These are phyloP conservation scores for Eleutherodactylus coqui DNA, from an alignment of 2,797 vertebrate species.

Conservation along the genomic window DNA sequence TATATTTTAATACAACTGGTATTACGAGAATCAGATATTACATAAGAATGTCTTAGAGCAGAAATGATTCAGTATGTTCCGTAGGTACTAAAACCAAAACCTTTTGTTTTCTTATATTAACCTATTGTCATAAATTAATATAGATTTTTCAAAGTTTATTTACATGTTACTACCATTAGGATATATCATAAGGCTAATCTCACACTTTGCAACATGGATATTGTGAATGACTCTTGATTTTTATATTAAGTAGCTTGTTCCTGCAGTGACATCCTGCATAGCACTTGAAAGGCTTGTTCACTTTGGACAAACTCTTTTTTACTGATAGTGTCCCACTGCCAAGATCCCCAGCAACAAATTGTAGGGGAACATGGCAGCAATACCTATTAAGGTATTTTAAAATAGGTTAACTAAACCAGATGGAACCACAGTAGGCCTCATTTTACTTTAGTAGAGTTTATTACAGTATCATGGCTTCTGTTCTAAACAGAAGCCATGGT, in stretches of 20 bases:
- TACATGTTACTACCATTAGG: not conserved
- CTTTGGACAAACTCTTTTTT: too few species aligned
- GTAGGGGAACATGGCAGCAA: not conserved
- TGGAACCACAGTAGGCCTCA: too few species aligned
- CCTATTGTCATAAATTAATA: not conserved
- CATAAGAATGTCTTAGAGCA: not conserved
- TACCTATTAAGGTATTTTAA: too few species aligned
- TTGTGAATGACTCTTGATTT: not conserved
- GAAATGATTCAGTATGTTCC: not conserved
- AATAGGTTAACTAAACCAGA: too few species aligned
- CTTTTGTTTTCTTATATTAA: not conserved
- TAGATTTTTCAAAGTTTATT: not conserved
- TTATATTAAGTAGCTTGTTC: not conserved
- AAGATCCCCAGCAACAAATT: too few species aligned
- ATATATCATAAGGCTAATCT: slow-evolving; percentile 12
- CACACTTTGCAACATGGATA: not conserved
- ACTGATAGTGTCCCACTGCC: too few species aligned
- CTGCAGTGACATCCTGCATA: not conserved
- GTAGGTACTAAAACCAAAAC: not conserved
- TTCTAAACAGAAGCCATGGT: not conserved
- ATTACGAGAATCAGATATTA: slow-evolving; percentile 5
- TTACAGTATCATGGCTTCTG: not conserved
- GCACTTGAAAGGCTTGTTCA: too few species aligned
- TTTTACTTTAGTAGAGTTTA: too few species aligned
- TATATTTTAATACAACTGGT: not conserved